Conservation (phyloP, 2,888 invertebrate genomes). For the Crepidodera aurea region DNA sequence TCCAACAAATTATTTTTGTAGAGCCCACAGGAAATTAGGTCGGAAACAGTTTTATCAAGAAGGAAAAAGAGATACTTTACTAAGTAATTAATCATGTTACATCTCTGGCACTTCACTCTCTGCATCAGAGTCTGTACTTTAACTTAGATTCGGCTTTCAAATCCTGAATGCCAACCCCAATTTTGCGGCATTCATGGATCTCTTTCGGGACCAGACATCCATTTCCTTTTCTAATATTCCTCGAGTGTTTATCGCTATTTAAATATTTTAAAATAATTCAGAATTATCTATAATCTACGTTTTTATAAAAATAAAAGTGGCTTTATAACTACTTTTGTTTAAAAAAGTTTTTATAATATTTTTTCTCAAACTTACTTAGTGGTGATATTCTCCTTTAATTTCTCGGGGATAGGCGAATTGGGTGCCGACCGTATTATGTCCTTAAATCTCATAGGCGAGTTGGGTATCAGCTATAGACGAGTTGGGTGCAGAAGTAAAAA, state of each 20-base stretch:
- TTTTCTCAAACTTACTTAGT: no score
- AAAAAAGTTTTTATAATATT: no score
- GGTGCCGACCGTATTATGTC: no score
- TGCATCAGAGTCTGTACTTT: neutral
- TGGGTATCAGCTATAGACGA: no score
- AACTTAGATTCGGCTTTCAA: slow-evolving; percentile 7
- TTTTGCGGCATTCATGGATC: slow-evolving; percentile 2
- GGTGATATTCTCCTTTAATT: no score
- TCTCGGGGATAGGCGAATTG: no score
- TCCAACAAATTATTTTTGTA: slow-evolving; percentile 12
- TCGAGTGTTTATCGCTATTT: neutral
- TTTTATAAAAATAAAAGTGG: no score
- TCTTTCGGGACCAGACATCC: neutral
- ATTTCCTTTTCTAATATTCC: neutral
- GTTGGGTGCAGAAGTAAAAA: no score
- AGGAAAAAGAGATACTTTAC: slow-evolving; percentile 18
- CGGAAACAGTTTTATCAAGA: slow-evolving; percentile 8
- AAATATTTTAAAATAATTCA: neutral
- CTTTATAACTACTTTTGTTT: no score
- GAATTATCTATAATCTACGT: no score
- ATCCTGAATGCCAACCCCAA: slow-evolving; percentile 3
- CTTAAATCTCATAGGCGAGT: no score
- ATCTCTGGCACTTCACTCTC: slow-evolving; percentile 16
- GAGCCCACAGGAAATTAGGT: neutral
- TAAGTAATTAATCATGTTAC: slow-evolving; percentile 18